phyloP scores from a whole-genome alignment of 2,888 invertebrate genomes.

The Drosophila ochracea region DNA sequence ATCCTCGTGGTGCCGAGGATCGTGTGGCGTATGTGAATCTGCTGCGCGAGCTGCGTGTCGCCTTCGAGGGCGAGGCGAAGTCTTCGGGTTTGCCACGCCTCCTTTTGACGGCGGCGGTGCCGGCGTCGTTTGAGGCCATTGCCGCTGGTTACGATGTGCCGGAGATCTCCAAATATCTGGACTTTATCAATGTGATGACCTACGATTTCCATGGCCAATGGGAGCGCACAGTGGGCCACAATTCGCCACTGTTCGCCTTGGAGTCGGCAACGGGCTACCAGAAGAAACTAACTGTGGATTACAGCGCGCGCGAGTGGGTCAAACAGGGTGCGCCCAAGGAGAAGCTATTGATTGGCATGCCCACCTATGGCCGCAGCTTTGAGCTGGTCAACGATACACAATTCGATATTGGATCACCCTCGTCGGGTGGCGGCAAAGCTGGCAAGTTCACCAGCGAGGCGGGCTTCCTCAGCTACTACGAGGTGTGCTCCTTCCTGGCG shows the following conservation, averaged over 20 bases:
- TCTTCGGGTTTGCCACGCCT: constrained; percentile 93
- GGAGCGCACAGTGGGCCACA: constrained; percentile 97
- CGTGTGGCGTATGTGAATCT: constrained; percentile 93
- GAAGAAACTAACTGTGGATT: constrained; percentile 96
- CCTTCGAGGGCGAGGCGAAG: constrained; percentile 97
- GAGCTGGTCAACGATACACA: constrained; percentile 93
- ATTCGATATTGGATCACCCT: constrained; percentile 96
- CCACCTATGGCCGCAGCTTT: constrained; percentile 96
- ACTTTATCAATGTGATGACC: constrained; percentile 97
- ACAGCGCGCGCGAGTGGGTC: constrained; percentile 96
- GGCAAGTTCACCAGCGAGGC: constrained; percentile 97
- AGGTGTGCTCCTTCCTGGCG: constrained; percentile 96
- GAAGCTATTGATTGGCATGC: constrained; percentile 97
- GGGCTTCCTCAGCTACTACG: constrained; percentile 98
- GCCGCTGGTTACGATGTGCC: constrained; percentile 97
- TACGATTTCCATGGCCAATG: constrained; percentile 98
- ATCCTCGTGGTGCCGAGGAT: constrained; percentile 95
- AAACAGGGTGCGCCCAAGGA: constrained; percentile 97
- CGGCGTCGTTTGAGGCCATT: constrained; percentile 96
- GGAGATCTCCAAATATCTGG: constrained; percentile 96
- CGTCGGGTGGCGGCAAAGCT: constrained; percentile 93
- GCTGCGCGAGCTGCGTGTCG: constrained; percentile 92
- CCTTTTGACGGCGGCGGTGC: constrained; percentile 94
- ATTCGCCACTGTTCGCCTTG: constrained; percentile 94
- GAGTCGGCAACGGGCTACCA: constrained; percentile 96